Evolutionary conservation across 1,140 invertebrate genomes (phyloP), one percentile per base, ranked within the genome.

Genomic region (Tetramorium simillimum): DNA sequence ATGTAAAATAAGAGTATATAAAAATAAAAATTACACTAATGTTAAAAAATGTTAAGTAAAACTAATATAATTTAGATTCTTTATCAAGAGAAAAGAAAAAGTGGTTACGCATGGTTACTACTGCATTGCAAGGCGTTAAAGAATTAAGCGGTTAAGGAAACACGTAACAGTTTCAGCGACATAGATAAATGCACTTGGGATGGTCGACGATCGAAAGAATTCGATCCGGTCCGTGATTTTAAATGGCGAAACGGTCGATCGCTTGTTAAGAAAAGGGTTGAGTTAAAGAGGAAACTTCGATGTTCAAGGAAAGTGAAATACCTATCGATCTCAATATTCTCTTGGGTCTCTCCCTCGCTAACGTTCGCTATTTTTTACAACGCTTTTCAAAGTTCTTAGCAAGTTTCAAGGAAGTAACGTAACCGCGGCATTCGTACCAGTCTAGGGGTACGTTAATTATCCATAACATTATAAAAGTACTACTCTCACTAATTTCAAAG

Each of bases 281-380:
- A 46, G 37, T 73, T 82, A 58, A 84, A 75, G 69, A 73, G 80
- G 53, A 73, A 84, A 84, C 53, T 84, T 84, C 18, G 56, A 37
- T 40, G 78, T 81, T 81, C 21, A 37, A 40, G 77, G 63, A 84
- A 75, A 84, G 80, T 73, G 80, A 82, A 82, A 82, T 40, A 73
- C n/a, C 53, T 56, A 75, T 84, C 80, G 69, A 75, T 84, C 80
- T 84, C 69, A 40, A 53, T 46, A 58, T n/a, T n/a, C 69, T 60
- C 53, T 73, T 60, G 80, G 40, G 40, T 16, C 37, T 75, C 53
- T 58, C 6, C 21, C 10, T 51, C 43, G n/a, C 24, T 51, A 24
- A 73, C 33, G n/a, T 63, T 78, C 58, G 14, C 21, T 10, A 69
- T 60, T 84, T 84, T 60, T 82, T 84, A 73, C 24, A 82, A 62